Evolutionary conservation across 1,140 invertebrate species (phyloP).

Genomic region (Anagrus nilaparvatae): DNA sequence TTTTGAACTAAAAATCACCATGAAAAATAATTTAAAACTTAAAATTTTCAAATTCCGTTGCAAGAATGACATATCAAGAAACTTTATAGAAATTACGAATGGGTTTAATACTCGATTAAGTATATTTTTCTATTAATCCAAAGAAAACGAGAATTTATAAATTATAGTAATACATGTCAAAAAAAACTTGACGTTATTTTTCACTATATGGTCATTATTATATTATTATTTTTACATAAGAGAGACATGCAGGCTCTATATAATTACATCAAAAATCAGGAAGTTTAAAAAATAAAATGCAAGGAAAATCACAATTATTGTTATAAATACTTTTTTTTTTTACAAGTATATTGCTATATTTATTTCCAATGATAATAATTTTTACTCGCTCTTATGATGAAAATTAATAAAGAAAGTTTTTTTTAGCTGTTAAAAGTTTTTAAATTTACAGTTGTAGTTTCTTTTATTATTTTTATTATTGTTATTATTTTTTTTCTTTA

Average conservation of each 20-base stretch:
- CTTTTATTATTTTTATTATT: neutral
- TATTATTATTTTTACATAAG: constrained; percentile 14
- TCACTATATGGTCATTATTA: constrained; percentile 10
- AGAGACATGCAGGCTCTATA: neutral
- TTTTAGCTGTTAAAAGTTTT: neutral
- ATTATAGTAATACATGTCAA: constrained; percentile 1
- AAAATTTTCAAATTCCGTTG: too few relatives aligned
- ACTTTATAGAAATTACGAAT: too few relatives aligned
- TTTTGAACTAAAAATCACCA: too few relatives aligned
- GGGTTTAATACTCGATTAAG: too few relatives aligned
- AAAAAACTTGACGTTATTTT: neutral
- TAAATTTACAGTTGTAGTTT: neutral
- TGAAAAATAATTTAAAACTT: too few relatives aligned
- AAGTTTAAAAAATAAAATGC: constrained; percentile 2
- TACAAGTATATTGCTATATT: constrained; percentile 3
- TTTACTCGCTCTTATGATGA: neutral
- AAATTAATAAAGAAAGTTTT: neutral
- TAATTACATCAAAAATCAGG: constrained; percentile 10
- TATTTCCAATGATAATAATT: neutral
- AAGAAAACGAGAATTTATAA: constrained; percentile 1
- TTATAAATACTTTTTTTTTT: constrained; percentile 10
- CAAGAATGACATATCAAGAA: too few relatives aligned
- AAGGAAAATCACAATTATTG: constrained; percentile 7
- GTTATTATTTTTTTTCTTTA: neutral
- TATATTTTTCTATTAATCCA: constrained; percentile 5